Evolutionary conservation across 2,888 invertebrate species (phyloP).

Genomic region (Xanthostigma xanthostigma): DNA sequence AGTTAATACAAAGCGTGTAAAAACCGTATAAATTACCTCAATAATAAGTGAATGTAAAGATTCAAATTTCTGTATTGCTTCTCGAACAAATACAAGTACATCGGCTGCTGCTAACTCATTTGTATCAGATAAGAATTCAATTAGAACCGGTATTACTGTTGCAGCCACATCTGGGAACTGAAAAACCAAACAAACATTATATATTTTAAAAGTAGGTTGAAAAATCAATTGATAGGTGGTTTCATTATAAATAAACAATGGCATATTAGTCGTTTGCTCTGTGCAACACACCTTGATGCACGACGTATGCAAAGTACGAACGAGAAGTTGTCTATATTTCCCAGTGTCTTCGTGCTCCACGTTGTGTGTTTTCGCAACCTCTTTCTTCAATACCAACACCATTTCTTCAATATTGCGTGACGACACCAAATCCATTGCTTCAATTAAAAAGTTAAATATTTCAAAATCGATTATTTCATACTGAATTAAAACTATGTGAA

Average conservation of each 20-base stretch:
- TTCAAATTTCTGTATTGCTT: conserved; percentile 90
- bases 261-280: no score
- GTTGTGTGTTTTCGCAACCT: conserved; percentile 78
- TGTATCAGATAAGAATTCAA: conserved; percentile 83
- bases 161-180: conserved; percentile 87
- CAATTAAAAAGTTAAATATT: conserved; percentile 13
- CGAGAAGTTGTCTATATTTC: conserved; percentile 87
- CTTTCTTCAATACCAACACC: conserved; percentile 82
- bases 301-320: conserved; percentile 85
- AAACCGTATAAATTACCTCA: conserved; percentile 33
- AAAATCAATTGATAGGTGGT: no score
- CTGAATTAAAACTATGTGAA: no score
- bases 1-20: no score
- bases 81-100: conserved; percentile 86
- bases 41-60: conserved; percentile 68
- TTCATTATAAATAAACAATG: no score
- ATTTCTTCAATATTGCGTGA: conserved; percentile 90
- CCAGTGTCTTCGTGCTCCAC: conserved; percentile 92
- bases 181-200: conserved; percentile 3
- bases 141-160: conserved; percentile 84
- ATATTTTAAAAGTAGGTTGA: no score
- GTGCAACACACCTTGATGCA: conserved; percentile 53
- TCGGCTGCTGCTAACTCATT: conserved; percentile 84
- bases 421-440: conserved; percentile 78
- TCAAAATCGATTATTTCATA: no score